Evolutionary conservation across 2,797 vertebrate genomes (phyloP).

Genomic region (Eulemur albifrons): DNA sequence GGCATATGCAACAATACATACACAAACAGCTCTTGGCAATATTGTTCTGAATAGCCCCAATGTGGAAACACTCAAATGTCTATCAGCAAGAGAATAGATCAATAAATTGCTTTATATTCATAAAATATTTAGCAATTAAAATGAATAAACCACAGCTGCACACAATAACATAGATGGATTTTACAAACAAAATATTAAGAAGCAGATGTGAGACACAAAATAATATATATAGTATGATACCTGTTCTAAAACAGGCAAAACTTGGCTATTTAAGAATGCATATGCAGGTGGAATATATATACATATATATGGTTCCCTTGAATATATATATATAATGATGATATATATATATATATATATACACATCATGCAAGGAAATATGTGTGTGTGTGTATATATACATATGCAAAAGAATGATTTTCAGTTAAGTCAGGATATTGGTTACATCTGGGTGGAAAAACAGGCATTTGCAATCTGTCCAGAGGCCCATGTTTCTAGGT

Average conservation of each 20-base stretch:
- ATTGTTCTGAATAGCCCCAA: not conserved
- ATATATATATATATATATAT: not conserved
- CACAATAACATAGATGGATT: not conserved
- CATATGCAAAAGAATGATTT: not conserved
- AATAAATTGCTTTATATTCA: not conserved
- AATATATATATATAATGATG: too few species aligned
- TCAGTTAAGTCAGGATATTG: not conserved
- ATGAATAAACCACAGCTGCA: not conserved
- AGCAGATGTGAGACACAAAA: not conserved
- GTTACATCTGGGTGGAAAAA: not conserved
- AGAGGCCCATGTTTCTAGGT: not conserved
- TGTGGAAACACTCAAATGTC: not conserved
- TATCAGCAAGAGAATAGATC: not conserved
- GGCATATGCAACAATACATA: too few species aligned
- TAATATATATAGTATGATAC: not conserved
- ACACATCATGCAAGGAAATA: not conserved
- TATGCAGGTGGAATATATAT: not conserved
- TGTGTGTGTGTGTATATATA: not conserved
- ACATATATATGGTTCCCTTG: not conserved
- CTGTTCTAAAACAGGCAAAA: not conserved
- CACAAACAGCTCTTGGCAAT: not conserved
- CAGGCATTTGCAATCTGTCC: not conserved
- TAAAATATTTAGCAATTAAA: conserved; percentile 30
- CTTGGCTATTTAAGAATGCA: not conserved
- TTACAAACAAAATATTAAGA: not conserved